These are phyloP conservation scores for Cydia splendana DNA, from an alignment of 1,140 invertebrate species.

Conservation along the genomic window DNA sequence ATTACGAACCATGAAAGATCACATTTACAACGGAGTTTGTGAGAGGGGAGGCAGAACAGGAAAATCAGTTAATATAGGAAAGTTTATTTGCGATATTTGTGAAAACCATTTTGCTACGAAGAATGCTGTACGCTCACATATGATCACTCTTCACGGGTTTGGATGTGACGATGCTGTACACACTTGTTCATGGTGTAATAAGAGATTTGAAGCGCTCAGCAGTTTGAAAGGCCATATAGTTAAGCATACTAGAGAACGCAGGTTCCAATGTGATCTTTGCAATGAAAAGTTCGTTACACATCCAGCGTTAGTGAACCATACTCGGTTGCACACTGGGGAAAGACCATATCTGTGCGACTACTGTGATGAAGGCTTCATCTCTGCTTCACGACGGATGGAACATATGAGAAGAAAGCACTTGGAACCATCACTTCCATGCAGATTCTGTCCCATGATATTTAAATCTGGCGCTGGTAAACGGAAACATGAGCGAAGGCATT, in stretches of 20 bases:
- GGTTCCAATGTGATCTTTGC: constrained; percentile 60
- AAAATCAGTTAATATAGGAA: constrained; percentile 36
- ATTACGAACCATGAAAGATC: constrained; percentile 46
- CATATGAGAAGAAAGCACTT: constrained; percentile 64
- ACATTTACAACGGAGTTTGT: constrained; percentile 40
- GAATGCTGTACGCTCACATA: constrained; percentile 56
- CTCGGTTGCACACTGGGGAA: constrained; percentile 64
- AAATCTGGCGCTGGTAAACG: constrained; percentile 44
- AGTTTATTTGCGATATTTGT: constrained; percentile 66
- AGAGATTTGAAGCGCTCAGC: constrained; percentile 64
- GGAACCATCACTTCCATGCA: constrained; percentile 56
- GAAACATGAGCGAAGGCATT: constrained; percentile 60
- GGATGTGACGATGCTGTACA: constrained; percentile 46
- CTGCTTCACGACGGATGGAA: constrained; percentile 64
- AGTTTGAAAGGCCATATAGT: constrained; percentile 59
- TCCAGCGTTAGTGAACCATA: constrained; percentile 60
- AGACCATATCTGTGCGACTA: constrained; percentile 62
- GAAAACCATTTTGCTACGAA: constrained; percentile 56
- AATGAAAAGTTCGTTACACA: constrained; percentile 61
- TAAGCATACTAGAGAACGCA: constrained; percentile 64
- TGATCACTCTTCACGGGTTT: constrained; percentile 62
- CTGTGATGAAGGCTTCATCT: constrained; percentile 63
- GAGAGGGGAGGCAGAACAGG: constrained; percentile 46
- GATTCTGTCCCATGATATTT: constrained; percentile 60
- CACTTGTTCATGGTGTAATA: constrained; percentile 61